Percentiles rank a stretch among this genome's conserved stretches.
phyloP scores from a whole-genome alignment of 2,113 vertebrate genomes.

The Tenebrosternarchus preto region DNA sequence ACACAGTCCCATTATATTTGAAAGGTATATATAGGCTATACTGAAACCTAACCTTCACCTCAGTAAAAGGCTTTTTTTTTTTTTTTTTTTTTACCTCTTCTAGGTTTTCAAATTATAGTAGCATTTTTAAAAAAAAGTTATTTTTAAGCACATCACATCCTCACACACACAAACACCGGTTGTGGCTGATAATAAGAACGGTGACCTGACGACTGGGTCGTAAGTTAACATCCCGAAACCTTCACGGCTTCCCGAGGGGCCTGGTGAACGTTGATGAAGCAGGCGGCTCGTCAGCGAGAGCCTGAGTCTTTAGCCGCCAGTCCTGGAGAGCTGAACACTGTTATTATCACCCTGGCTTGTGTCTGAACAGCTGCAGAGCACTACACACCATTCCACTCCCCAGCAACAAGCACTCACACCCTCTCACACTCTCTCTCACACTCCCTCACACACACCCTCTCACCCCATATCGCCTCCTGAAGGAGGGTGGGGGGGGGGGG shows the following conservation, averaged over 20 bases:
- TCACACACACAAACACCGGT: neutral
- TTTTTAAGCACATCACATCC: neutral
- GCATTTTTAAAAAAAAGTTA: no score
- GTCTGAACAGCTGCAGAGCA: constrained; percentile 39
- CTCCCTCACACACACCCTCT: neutral
- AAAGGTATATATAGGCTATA: no score
- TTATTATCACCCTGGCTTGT: constrained; percentile 38
- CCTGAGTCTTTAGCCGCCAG: neutral
- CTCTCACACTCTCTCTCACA: neutral
- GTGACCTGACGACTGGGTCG: neutral
- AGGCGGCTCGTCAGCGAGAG: constrained; percentile 6
- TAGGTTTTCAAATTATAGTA: no score
- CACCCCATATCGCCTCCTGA: neutral
- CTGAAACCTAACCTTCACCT: no score
- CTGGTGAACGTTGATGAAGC: neutral
- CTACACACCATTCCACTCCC: constrained; percentile 26
- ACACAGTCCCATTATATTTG: constrained; percentile 6
- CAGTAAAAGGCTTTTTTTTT: no score
- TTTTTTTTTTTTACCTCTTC: no score
- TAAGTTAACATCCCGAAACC: neutral
- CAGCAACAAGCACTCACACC: neutral
- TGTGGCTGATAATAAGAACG: no score
- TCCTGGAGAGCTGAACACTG: constrained; percentile 30
- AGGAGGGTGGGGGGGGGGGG: neutral
- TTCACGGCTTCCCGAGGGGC: neutral